A percentile compares a stretch with the other conserved stretches of the same genome.
These are phyloP conservation scores for Dallia pectoralis DNA, from an alignment of 2,797 vertebrate species.

Conservation along the genomic window DNA sequence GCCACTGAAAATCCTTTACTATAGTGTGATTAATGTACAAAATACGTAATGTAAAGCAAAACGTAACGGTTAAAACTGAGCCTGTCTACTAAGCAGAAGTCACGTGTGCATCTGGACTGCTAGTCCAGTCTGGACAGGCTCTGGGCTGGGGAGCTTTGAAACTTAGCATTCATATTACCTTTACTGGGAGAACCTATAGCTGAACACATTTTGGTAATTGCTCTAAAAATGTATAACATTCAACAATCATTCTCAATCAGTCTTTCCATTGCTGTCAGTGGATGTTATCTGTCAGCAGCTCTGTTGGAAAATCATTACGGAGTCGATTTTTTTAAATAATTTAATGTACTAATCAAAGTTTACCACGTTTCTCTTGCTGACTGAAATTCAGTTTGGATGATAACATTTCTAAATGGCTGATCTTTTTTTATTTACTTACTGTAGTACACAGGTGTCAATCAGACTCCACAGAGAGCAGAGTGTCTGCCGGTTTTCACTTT, in stretches of 20 bases:
- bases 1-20: constrained; percentile 75
- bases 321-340: constrained; percentile 59
- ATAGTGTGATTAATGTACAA: constrained; percentile 83
- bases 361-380: constrained; percentile 68
- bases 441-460: constrained; percentile 16
- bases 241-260: constrained; percentile 35
- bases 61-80: constrained; percentile 70
- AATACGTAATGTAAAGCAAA: constrained; percentile 67
- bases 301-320: constrained; percentile 62
- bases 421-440: constrained; percentile 55
- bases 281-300: constrained; percentile 42
- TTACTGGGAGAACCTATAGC: constrained; percentile 61
- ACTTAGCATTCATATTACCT: constrained; percentile 73
- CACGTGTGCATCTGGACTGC: constrained; percentile 49
- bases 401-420: constrained; percentile 68
- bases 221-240: constrained; percentile 51
- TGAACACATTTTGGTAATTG: constrained; percentile 40
- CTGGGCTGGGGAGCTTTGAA: constrained; percentile 51
- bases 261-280: constrained; percentile 47
- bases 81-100: constrained; percentile 67
- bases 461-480: too few relatives aligned
- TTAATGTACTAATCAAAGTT: constrained; percentile 72
- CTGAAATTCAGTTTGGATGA: constrained; percentile 78
- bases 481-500: too few relatives aligned
- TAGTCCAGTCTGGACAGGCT: constrained; percentile 44